Evolutionary conservation across 2,797 vertebrate species (phyloP), one percentile per base, ranked within the genome.

Genomic region (Onychomys torridus): DNA sequence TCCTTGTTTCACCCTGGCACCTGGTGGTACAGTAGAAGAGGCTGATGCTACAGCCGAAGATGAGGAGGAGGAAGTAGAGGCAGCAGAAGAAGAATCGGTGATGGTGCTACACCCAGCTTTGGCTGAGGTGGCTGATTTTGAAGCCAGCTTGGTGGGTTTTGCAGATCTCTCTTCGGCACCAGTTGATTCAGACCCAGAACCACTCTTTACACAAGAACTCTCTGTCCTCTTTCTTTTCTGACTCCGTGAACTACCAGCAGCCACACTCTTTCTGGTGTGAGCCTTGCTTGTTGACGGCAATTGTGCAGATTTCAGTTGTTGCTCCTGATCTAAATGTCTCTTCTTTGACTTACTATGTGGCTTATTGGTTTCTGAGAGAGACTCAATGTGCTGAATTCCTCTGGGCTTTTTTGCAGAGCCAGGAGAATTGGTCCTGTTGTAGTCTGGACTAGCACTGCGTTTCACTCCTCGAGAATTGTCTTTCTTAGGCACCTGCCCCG

Each of bases 71-170:
- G 99, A 99, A 91, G 99, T 99, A 93, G 99, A 99, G 98, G 99
- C 99, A 98, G 99, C 99, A 98, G 99, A 99, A 97, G 99, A 99
- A 90, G 99, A 99, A 99, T 99, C 99, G 55, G 99, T 99, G 99
- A 99, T 99, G 99, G 99, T 99, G 99, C 99, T 99, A 99, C 99
- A 99, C 99, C 99, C 99, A 99, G 99, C 99, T 99, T 99, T 99
- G 99, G 99, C 99, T 99, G 99, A 99, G 99, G 99, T 98, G 98
- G 99, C 99, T 75, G 99, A 99, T 99, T 99, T 99, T 99, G 99
- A 99, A 99, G 99, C 99, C 99, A 99, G 99, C 99, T 99, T 99
- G 99, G 99, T 99, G 98, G 99, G 99, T 99, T 99, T 99, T 99
- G 99, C 99, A 99, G 99, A 98, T 99, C 99, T 99, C 98, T 99